phyloP scores from a whole-genome alignment of 2,888 invertebrate species.

The Gisinianus flammeolus region DNA sequence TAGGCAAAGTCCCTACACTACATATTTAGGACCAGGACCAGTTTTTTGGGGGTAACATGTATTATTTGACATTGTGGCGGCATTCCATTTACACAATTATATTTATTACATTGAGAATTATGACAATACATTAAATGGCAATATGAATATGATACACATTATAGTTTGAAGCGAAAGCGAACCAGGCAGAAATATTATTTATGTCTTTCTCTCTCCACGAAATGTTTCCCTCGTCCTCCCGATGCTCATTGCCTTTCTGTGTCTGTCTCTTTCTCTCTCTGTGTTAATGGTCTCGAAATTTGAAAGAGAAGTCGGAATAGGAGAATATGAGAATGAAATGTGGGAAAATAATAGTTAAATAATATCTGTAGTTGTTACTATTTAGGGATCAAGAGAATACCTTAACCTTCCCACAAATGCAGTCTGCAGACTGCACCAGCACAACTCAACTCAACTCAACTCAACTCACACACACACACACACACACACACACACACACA shows the following conservation, averaged over 20 bases:
- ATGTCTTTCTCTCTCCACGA: not conserved
- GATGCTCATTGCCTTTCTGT: not conserved
- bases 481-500: no score
- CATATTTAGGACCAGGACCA: no score
- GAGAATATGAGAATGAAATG: constrained; percentile 7
- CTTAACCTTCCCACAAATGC: not conserved
- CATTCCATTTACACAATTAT: not conserved
- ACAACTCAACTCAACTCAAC: no score
- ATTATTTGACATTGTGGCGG: no score
- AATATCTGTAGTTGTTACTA: not conserved
- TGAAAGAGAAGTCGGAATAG: no score
- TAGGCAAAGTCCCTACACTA: no score
- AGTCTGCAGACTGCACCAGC: not conserved
- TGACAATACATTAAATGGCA: not conserved
- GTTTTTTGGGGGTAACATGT: no score
- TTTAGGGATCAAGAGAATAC: not conserved
- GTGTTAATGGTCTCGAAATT: not conserved
- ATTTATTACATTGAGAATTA: not conserved
- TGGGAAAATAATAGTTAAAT: constrained; percentile 29
- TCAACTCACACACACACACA: no score
- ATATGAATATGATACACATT: not conserved
- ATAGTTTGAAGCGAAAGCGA: not conserved
- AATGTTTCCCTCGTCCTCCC: not conserved
- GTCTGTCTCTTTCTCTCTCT: not conserved
- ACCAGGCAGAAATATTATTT: not conserved